Percentiles rank a stretch among this genome's conserved stretches.
Evolutionary conservation across 92 coral and sea anemone species (phyloP).

Genomic region (Heteractis magnifica): DNA sequence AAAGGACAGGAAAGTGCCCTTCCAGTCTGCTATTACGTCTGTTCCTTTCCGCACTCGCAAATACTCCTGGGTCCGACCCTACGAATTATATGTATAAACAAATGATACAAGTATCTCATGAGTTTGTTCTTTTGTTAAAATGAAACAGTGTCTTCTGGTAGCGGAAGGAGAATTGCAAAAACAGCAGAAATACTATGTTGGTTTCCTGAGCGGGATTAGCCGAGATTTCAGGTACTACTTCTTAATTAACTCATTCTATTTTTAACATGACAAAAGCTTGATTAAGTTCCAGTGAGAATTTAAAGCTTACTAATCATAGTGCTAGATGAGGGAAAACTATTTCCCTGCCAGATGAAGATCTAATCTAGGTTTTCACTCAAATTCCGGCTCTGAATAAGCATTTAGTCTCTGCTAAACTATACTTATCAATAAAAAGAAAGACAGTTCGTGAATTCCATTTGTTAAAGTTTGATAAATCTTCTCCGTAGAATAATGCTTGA

Average conservation of each 20-base stretch:
- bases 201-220: conserved; percentile 85
- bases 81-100: too few species aligned
- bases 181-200: conserved; percentile 91
- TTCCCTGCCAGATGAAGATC: too few species aligned
- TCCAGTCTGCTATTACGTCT: too few species aligned
- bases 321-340: too few species aligned
- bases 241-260: not conserved
- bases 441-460: not conserved
- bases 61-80: too few species aligned
- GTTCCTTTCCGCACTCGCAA: too few species aligned
- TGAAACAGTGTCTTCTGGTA: conserved; percentile 68
- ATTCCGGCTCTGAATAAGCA: too few species aligned
- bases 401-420: too few species aligned
- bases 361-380: too few species aligned
- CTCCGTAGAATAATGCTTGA: conserved; percentile 78
- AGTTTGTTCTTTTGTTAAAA: not conserved
- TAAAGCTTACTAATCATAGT: too few species aligned
- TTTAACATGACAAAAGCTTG: not conserved
- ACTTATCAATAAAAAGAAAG: too few species aligned
- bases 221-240: conserved; percentile 80
- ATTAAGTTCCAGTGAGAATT: not conserved
- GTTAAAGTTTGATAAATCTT: not conserved
- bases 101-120: not conserved
- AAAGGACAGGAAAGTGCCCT: too few species aligned
- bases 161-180: conserved; percentile 97